Percentiles rank a stretch among this genome's conserved stretches.
Evolutionary conservation across 2,113 vertebrate genomes (phyloP).

Genomic region (Chaenocephalus aceratus): DNA sequence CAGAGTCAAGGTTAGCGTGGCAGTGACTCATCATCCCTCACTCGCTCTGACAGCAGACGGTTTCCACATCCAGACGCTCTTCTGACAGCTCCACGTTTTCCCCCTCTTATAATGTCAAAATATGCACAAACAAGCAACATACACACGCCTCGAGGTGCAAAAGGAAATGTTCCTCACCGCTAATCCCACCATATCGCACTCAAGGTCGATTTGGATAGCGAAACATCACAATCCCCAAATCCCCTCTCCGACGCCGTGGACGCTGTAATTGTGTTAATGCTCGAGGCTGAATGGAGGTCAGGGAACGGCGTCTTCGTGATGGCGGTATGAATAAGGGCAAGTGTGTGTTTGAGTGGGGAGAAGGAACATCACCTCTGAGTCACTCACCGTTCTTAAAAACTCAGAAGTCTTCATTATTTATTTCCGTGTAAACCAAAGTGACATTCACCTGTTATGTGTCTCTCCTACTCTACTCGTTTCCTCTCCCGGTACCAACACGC

Average conservation of each 20-base stretch:
- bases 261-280: slow-evolving; percentile 60
- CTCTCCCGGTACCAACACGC: background rate
- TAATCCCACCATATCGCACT: slow-evolving; percentile 69
- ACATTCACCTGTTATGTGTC: background rate
- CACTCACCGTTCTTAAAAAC: slow-evolving; percentile 29
- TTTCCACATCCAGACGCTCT: slow-evolving; percentile 5
- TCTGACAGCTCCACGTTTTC: slow-evolving; percentile 40
- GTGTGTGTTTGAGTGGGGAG: background rate
- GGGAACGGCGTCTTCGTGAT: slow-evolving; percentile 20
- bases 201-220: slow-evolving; percentile 65
- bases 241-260: slow-evolving; percentile 20
- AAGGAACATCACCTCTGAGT: slow-evolving; percentile 37
- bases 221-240: slow-evolving; percentile 50
- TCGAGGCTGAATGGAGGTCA: slow-evolving; percentile 47
- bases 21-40: slow-evolving; percentile 46
- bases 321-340: background rate
- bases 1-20: slow-evolving; percentile 59
- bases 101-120: slow-evolving; percentile 25
- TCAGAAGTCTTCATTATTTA: slow-evolving; percentile 27
- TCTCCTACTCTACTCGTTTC: slow-evolving; percentile 10
- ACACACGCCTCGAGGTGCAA: slow-evolving; percentile 35
- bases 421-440: slow-evolving; percentile 17
- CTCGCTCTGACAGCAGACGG: slow-evolving; percentile 43
- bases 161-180: slow-evolving; percentile 57
- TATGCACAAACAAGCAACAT: slow-evolving; percentile 1